These are phyloP conservation scores for Holcopasites calliopsidis DNA, from an alignment of 1,140 invertebrate species.

Conservation along the genomic window DNA sequence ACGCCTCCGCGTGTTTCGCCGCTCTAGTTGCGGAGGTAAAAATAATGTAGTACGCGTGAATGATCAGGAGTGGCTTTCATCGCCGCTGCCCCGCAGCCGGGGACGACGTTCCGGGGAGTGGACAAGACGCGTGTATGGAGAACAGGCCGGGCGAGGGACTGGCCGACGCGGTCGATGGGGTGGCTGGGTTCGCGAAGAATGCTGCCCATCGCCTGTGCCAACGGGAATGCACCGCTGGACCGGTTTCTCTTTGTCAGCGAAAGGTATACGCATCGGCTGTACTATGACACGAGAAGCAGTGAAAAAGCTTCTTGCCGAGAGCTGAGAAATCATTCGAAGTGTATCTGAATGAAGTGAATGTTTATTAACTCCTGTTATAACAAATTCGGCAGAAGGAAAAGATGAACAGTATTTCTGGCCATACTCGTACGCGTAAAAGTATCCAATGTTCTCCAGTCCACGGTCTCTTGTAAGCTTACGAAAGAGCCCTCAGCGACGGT, in stretches of 20 bases:
- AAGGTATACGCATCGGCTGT: background rate
- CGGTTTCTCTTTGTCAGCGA: conserved; percentile 7
- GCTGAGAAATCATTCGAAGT: too few species aligned
- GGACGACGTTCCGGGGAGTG: background rate
- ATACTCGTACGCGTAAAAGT: too few species aligned
- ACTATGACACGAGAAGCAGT: too few species aligned
- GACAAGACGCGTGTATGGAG: conserved; percentile 29
- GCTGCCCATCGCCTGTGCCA: too few species aligned
- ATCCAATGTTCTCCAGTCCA: background rate
- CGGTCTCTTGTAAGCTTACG: background rate
- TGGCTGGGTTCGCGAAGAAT: conserved; percentile 29
- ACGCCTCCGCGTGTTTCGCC: conserved; percentile 68
- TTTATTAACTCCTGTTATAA: too few species aligned
- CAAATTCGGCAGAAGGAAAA: too few species aligned
- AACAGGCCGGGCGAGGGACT: background rate
- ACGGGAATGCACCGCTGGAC: too few species aligned
- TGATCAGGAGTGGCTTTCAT: conserved; percentile 60
- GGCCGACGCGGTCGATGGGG: background rate
- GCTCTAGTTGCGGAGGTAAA: conserved; percentile 71
- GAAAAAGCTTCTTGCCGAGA: too few species aligned
- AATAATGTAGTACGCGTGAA: conserved; percentile 71
- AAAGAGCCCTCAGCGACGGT: conserved; percentile 61
- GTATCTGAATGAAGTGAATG: too few species aligned
- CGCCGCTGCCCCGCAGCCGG: conserved; percentile 24
- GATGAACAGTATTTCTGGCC: too few species aligned